Conservation (phyloP, 2,797 vertebrate genomes). For the Notolabrus celidotus region DNA sequence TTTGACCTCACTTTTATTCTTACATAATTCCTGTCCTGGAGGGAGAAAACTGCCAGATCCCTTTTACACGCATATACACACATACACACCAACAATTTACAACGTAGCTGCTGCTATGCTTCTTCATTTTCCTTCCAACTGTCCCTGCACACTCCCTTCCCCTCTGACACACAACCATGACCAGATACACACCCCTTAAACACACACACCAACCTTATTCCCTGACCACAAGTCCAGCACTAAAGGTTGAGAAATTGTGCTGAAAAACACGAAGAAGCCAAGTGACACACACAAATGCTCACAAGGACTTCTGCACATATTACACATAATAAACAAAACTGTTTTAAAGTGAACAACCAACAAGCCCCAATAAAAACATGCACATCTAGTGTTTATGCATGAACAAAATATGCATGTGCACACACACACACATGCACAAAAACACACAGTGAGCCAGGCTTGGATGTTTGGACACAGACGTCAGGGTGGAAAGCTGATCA, state of each 20-base stretch:
- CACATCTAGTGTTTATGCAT: conserved; percentile 32
- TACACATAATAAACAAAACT: conserved; percentile 12
- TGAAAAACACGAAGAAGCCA: conserved; percentile 31
- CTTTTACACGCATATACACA: conserved; percentile 33
- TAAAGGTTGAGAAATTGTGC: conserved; percentile 18
- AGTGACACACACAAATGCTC: conserved; percentile 15
- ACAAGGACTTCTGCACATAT: conserved; percentile 3
- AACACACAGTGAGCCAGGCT: conserved; percentile 40
- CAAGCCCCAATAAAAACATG: background rate
- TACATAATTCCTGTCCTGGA: conserved; percentile 67
- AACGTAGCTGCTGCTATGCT: conserved; percentile 49
- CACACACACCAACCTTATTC: conserved; percentile 18
- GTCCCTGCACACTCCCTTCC: conserved; percentile 46
- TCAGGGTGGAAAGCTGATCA: conserved; percentile 75
- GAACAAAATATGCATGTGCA: conserved; percentile 26
- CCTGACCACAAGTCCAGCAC: conserved; percentile 16
- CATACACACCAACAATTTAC: conserved; percentile 50
- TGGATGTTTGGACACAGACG: conserved; percentile 73
- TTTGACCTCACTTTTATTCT: conserved; percentile 59
- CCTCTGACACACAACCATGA: conserved; percentile 33
- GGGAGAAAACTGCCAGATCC: conserved; percentile 66
- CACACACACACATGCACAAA: conserved; percentile 18
- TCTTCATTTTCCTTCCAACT: conserved; percentile 56
- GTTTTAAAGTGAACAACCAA: conserved; percentile 11
- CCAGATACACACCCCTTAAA: conserved; percentile 35